Evolutionary conservation across 2,888 invertebrate species (phyloP).

Genomic region (Nymphalis urticae): DNA sequence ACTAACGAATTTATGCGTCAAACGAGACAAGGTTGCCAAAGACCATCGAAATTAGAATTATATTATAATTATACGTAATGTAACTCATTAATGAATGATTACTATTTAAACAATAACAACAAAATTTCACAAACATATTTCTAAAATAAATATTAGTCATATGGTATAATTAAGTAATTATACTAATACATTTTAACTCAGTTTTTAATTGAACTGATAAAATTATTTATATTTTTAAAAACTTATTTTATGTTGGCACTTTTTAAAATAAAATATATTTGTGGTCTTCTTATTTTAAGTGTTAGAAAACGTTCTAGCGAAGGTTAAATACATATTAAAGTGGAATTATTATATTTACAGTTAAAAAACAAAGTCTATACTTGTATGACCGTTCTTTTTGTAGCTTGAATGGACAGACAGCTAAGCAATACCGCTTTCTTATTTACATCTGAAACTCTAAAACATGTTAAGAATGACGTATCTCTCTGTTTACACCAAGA

Average conservation of each 20-base stretch:
- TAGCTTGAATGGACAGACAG: not conserved
- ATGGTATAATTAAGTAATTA: not conserved
- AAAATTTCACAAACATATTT: not conserved
- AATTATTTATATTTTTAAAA: no score
- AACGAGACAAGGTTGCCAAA: no score
- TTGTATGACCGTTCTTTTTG: not conserved
- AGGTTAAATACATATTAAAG: constrained; percentile 1
- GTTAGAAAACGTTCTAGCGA: not conserved
- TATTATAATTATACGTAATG: no score
- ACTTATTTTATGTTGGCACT: no score
- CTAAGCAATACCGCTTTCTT: not conserved
- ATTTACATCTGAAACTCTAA: not conserved
- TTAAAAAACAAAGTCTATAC: not conserved
- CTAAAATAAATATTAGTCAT: not conserved
- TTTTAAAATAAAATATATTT: no score
- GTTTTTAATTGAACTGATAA: no score
- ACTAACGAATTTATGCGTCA: no score
- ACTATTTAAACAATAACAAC: not conserved
- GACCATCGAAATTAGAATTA: no score
- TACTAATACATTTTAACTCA: no score
- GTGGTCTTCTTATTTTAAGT: no score
- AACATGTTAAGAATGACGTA: not conserved
- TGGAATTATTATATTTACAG: constrained; percentile 2
- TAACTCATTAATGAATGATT: no score
- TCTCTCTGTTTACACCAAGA: not conserved